Evolutionary conservation across 2,113 vertebrate genomes (phyloP).

Genomic region (Chaetodon auriga): DNA sequence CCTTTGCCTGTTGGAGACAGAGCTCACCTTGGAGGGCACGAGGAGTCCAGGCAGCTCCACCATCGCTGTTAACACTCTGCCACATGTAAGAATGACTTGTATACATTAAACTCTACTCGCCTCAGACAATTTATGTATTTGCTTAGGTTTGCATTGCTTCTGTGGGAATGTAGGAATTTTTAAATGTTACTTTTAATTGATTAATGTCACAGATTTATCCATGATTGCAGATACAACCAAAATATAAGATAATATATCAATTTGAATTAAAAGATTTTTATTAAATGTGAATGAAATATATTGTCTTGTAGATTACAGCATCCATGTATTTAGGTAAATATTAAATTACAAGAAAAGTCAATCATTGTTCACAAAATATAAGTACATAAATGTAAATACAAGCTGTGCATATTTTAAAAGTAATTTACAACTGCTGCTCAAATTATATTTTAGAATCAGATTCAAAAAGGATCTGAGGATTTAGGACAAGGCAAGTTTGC

Average conservation of each 20-base stretch:
- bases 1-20: slow-evolving; percentile 83
- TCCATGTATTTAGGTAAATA: not conserved
- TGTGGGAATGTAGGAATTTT: slow-evolving; percentile 15
- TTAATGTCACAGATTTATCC: not conserved
- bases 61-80: slow-evolving; percentile 49
- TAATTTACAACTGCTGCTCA: not conserved
- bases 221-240: not conserved
- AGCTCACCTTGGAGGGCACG: slow-evolving; percentile 84
- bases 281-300: not conserved
- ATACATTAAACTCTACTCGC: slow-evolving; percentile 28
- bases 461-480: not conserved
- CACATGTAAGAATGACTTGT: slow-evolving; percentile 36
- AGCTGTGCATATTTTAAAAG: not conserved
- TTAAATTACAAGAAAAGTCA: not conserved
- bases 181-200: not conserved
- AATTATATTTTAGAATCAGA: not conserved
- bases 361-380: not conserved
- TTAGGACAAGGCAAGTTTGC: not conserved
- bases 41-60: slow-evolving; percentile 42
- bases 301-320: not conserved
- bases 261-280: not conserved
- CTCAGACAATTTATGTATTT: slow-evolving; percentile 34
- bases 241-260: not conserved
- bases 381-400: not conserved
- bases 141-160: not conserved